These are phyloP conservation scores for Periophthalmodon schlosseri DNA, from an alignment of 2,113 vertebrate genomes.

Conservation along the genomic window DNA sequence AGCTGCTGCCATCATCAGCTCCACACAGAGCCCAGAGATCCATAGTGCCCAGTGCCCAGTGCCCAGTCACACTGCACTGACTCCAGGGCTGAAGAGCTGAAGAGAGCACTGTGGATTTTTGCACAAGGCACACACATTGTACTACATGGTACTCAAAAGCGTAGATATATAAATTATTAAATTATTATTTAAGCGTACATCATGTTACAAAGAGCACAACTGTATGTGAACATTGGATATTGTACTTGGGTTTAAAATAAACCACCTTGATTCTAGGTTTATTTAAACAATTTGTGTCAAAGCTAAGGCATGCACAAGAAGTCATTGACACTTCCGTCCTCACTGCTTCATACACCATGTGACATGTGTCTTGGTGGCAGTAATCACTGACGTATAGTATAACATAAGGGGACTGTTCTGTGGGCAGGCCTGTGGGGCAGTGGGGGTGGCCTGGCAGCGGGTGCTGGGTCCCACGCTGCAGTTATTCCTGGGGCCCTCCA, in stretches of 20 bases:
- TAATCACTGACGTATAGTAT: neutral
- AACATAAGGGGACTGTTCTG: neutral
- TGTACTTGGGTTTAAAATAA: neutral
- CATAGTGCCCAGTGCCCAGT: neutral
- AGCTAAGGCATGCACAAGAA: neutral
- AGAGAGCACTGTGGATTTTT: neutral
- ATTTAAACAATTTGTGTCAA: neutral
- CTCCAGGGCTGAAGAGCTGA: neutral
- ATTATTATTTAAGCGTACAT: no score
- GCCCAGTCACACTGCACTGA: neutral
- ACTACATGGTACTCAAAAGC: neutral
- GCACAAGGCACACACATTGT: neutral
- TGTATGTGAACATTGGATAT: neutral
- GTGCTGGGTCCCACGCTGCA: conserved; percentile 53
- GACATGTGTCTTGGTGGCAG: neutral
- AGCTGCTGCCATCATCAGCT: neutral
- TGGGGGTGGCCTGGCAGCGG: neutral
- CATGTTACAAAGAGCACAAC: no score
- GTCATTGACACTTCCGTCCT: neutral
- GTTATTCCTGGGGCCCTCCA: conserved; percentile 66
- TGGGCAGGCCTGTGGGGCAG: conserved; percentile 11
- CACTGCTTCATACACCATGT: neutral
- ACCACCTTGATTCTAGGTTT: neutral
- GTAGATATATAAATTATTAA: neutral
- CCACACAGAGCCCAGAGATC: neutral